Evolutionary conservation across 2,797 vertebrate genomes (phyloP).

Genomic region (Amazona finschi): DNA sequence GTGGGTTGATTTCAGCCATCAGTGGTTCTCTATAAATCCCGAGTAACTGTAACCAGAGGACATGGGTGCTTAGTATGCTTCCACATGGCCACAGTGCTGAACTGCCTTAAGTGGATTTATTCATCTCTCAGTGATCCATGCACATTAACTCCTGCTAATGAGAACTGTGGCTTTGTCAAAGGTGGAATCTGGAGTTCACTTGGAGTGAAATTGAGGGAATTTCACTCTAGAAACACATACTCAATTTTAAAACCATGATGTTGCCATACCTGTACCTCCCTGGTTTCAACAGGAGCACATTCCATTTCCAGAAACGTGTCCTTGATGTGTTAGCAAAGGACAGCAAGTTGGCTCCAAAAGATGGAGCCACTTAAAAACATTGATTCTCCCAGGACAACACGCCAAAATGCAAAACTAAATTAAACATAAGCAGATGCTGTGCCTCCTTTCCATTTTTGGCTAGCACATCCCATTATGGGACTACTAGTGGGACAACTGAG

Average conservation of each 20-base stretch:
- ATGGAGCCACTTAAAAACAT: conserved; percentile 66
- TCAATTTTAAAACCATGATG: neutral
- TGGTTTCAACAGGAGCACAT: neutral
- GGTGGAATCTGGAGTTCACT: neutral
- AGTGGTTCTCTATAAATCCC: neutral
- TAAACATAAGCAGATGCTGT: conserved; percentile 70
- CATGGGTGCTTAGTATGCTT: neutral
- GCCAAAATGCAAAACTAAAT: conserved; percentile 69
- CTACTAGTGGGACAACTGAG: conserved; percentile 55
- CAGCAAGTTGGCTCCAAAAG: conserved; percentile 63
- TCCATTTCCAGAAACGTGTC: conserved; percentile 45
- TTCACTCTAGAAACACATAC: neutral
- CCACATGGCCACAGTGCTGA: neutral
- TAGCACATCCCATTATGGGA: conserved; percentile 51
- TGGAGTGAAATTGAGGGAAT: conserved; percentile 17
- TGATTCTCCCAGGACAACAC: conserved; percentile 54
- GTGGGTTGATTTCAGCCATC: neutral
- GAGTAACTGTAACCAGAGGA: neutral
- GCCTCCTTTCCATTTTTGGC: conserved; percentile 63
- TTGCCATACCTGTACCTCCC: conserved; percentile 13
- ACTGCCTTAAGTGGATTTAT: conserved; percentile 1
- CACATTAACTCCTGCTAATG: neutral
- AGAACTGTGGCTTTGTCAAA: neutral
- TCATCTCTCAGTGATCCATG: neutral
- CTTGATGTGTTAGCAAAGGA: conserved; percentile 64